A percentile compares a stretch with the other conserved stretches of the same genome.
phyloP scores from a whole-genome alignment of 2,888 invertebrate genomes.

The Eilema caniola region DNA sequence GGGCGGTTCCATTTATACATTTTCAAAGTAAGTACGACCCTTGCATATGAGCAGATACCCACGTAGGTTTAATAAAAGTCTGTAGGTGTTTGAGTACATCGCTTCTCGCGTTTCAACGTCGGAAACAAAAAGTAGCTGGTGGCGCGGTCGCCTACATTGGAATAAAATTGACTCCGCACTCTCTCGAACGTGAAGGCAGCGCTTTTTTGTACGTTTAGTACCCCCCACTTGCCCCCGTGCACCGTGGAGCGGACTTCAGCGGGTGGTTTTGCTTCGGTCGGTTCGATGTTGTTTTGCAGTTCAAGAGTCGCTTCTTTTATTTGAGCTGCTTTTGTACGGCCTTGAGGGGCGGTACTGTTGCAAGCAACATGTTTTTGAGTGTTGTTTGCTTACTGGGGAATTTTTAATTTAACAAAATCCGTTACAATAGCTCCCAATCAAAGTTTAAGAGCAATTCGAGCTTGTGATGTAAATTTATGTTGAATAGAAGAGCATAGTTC shows the following conservation, averaged over 20 bases:
- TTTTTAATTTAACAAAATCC: constrained; percentile 84
- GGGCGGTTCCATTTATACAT: constrained; percentile 37
- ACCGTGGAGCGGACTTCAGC: constrained; percentile 79
- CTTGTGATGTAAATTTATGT: constrained; percentile 26
- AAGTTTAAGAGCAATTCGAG: constrained; percentile 53
- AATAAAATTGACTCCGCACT: constrained; percentile 87
- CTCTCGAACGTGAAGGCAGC: constrained; percentile 85
- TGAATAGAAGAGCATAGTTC: constrained; percentile 8
- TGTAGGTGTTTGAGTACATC: constrained; percentile 84
- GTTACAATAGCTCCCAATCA: constrained; percentile 67
- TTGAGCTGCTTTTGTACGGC: constrained; percentile 84
- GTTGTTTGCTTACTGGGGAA: constrained; percentile 82
- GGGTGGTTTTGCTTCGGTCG: constrained; percentile 87
- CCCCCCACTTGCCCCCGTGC: constrained; percentile 66
- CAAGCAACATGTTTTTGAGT: constrained; percentile 82
- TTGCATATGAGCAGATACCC: constrained; percentile 37
- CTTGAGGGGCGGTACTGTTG: constrained; percentile 80
- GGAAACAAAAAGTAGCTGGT: constrained; percentile 85
- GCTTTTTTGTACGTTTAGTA: constrained; percentile 81
- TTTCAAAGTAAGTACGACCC: constrained; percentile 34
- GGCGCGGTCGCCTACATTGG: constrained; percentile 86
- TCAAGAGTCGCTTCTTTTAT: constrained; percentile 86
- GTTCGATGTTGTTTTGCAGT: constrained; percentile 85
- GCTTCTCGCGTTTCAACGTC: constrained; percentile 83
- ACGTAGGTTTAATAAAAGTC: constrained; percentile 82